These are phyloP conservation scores for Diabrotica virgifera DNA, from an alignment of 1,140 invertebrate genomes.

Conservation along the genomic window DNA sequence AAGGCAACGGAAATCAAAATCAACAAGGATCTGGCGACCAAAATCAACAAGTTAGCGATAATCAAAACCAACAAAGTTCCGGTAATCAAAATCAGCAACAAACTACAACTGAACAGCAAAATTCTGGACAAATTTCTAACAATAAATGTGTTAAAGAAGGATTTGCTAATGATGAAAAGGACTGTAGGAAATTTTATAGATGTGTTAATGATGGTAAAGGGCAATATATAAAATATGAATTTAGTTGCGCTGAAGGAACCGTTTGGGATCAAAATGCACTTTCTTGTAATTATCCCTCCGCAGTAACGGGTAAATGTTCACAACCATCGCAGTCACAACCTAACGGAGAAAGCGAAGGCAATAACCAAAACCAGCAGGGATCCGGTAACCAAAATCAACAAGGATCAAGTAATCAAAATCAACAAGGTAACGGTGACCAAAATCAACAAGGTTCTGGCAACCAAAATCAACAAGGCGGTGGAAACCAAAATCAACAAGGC, in stretches of 20 bases:
- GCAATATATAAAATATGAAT: slow-evolving; percentile 57
- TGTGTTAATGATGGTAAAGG: slow-evolving; percentile 59
- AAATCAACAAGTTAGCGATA: neutral
- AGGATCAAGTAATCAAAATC: neutral
- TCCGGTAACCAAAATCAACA: neutral
- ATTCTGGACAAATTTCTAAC: slow-evolving; percentile 17
- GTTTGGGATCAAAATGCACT: slow-evolving; percentile 58
- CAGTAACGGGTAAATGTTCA: slow-evolving; percentile 34
- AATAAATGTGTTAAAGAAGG: slow-evolving; percentile 46
- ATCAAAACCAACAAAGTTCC: slow-evolving; percentile 24
- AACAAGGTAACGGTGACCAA: too few relatives aligned
- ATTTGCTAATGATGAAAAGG: slow-evolving; percentile 50
- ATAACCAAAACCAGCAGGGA: neutral
- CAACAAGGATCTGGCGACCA: slow-evolving; percentile 16
- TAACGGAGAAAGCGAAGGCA: neutral
- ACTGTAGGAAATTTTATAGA: slow-evolving; percentile 69
- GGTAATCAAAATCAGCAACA: slow-evolving; percentile 22
- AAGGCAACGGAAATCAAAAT: slow-evolving; percentile 26
- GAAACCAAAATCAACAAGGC: too few relatives aligned
- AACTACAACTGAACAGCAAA: slow-evolving; percentile 18
- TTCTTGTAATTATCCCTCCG: slow-evolving; percentile 61
- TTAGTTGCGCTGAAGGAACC: slow-evolving; percentile 62
- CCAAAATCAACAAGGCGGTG: neutral
- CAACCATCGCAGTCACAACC: neutral
- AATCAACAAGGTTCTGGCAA: neutral